Conservation (phyloP, 2,797 vertebrate genomes). For the Lacerta agilis region DNA sequence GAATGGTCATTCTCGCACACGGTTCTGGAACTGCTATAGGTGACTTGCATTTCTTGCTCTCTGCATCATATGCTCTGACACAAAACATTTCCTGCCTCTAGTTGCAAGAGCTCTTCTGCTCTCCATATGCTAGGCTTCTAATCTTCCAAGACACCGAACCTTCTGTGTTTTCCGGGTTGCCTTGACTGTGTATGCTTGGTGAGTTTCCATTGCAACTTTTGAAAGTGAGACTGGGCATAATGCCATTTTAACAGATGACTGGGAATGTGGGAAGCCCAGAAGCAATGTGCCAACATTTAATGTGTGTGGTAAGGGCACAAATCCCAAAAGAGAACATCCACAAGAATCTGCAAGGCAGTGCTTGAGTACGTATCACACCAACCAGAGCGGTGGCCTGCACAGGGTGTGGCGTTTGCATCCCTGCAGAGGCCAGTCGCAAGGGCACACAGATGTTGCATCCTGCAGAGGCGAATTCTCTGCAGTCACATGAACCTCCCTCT, state of each 20-base stretch:
- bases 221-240: background rate
- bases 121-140: fast-evolving
- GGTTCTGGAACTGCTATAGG: background rate
- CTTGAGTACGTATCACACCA: background rate
- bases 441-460: background rate
- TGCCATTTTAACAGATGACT: conserved; percentile 39
- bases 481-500: background rate
- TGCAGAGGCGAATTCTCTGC: background rate
- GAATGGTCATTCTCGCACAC: background rate
- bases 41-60: background rate
- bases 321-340: conserved; percentile 42
- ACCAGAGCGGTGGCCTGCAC: fast-evolving
- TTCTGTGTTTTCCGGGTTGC: fast-evolving
- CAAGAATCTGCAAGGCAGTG: background rate
- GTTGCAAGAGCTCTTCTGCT: fast-evolving
- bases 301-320: background rate
- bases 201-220: conserved; percentile 13
- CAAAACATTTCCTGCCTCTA: background rate
- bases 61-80: background rate
- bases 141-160: background rate
- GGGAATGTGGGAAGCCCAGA: background rate
- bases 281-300: background rate
- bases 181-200: background rate
- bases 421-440: background rate
- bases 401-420: background rate